Percentiles rank a stretch among this genome's conserved stretches.
Conservation (phyloP, 2,797 vertebrate species). For the Argyrosomus regius region DNA sequence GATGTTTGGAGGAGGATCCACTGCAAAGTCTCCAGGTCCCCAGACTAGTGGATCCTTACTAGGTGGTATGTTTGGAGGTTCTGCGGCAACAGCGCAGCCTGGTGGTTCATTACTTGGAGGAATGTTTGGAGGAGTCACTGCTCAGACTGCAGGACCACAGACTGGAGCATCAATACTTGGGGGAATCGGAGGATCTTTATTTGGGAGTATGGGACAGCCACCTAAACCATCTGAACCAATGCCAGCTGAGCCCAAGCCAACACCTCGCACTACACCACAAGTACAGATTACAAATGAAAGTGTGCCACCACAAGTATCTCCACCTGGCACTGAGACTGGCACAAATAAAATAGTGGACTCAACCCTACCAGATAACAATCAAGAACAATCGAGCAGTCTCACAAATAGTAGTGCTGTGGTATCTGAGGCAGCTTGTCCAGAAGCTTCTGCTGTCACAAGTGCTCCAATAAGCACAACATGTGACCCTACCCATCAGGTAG, state of each 20-base stretch:
- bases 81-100: slow-evolving; percentile 75
- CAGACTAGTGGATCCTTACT: slow-evolving; percentile 74
- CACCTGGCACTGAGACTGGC: slow-evolving; percentile 25
- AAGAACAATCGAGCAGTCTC: slow-evolving; percentile 36
- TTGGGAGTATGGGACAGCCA: slow-evolving; percentile 86
- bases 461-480: slow-evolving; percentile 19
- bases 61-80: slow-evolving; percentile 79
- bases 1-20: slow-evolving; percentile 76
- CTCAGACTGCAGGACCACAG: slow-evolving; percentile 68
- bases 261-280: slow-evolving; percentile 41
- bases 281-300: slow-evolving; percentile 61
- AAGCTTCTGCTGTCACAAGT: slow-evolving; percentile 34
- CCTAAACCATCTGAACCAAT: slow-evolving; percentile 69
- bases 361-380: slow-evolving; percentile 28
- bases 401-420: slow-evolving; percentile 11
- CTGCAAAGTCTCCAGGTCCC: slow-evolving; percentile 58
- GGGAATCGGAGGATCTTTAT: slow-evolving; percentile 76
- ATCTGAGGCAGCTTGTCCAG: slow-evolving; percentile 30
- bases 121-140: slow-evolving; percentile 74
- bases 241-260: slow-evolving; percentile 54
- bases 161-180: slow-evolving; percentile 72
- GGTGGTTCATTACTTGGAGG: slow-evolving; percentile 78
- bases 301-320: slow-evolving; percentile 27
- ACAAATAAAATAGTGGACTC: slow-evolving; percentile 38
- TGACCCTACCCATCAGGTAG: slow-evolving; percentile 36